These are phyloP conservation scores for Triops cancriformis DNA, from an alignment of 1,140 invertebrate species.

Conservation along the genomic window DNA sequence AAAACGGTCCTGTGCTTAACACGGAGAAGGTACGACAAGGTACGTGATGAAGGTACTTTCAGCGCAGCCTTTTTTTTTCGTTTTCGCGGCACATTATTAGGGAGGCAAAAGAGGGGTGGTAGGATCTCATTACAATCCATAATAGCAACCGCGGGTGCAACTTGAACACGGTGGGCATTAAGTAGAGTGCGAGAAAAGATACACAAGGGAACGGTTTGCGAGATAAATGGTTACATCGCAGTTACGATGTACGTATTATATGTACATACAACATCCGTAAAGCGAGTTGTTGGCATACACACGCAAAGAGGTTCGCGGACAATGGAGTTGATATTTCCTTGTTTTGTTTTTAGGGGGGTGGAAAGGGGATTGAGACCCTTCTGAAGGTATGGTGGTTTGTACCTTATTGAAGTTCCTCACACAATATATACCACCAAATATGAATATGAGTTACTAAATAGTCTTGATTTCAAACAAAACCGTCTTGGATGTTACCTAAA, in stretches of 20 bases:
- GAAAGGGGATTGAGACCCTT: too few relatives aligned
- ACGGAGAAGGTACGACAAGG: neutral
- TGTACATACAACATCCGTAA: neutral
- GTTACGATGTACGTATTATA: neutral
- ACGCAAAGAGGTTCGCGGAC: neutral
- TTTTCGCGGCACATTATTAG: neutral
- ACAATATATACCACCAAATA: too few relatives aligned
- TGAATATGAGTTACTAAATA: too few relatives aligned
- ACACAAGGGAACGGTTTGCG: neutral
- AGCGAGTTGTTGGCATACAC: neutral
- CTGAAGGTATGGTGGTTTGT: too few relatives aligned
- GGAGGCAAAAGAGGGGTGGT: neutral
- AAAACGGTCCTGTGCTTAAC: neutral
- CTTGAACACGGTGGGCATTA: neutral
- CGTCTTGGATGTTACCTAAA: too few relatives aligned
- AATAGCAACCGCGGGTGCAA: neutral
- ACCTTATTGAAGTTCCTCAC: too few relatives aligned
- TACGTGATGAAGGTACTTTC: neutral
- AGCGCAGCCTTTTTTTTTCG: neutral
- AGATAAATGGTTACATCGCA: neutral
- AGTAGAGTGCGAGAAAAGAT: neutral
- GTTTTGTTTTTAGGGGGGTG: too few relatives aligned
- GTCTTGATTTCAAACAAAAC: too few relatives aligned
- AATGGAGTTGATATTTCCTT: neutral
- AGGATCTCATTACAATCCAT: conserved; percentile 4